A percentile compares a stretch with the other conserved stretches of the same genome.
Evolutionary conservation across 2,797 vertebrate species (phyloP).

Genomic region (Rhincodon typus): DNA sequence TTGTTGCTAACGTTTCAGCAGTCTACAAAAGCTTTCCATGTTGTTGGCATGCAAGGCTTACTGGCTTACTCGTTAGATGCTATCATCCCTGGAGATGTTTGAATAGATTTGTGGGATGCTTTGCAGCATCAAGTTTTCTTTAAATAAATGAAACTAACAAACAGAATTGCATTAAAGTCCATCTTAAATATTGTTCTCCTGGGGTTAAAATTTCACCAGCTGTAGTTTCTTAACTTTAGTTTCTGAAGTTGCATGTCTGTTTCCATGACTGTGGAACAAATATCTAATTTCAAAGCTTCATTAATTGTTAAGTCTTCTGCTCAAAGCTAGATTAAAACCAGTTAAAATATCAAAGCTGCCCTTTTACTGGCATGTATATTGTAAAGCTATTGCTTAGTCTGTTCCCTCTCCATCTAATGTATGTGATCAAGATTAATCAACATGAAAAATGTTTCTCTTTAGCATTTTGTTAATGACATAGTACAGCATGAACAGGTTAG

Average conservation of each 20-base stretch:
- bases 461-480: background rate
- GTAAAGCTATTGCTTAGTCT: background rate
- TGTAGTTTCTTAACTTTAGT: slow-evolving; percentile 45
- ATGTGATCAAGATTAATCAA: background rate
- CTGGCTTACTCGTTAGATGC: slow-evolving; percentile 14
- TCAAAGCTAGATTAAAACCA: slow-evolving; percentile 43
- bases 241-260: slow-evolving; percentile 44
- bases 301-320: slow-evolving; percentile 44
- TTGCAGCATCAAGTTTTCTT: slow-evolving; percentile 35
- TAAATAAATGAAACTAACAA: slow-evolving; percentile 39
- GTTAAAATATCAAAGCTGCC: slow-evolving; percentile 37
- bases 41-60: slow-evolving; percentile 10
- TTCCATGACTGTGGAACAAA: slow-evolving; percentile 44
- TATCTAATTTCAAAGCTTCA: slow-evolving; percentile 47
- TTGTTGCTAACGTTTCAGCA: background rate
- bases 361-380: background rate
- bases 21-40: background rate
- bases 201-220: slow-evolving; percentile 39
- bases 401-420: background rate
- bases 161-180: slow-evolving; percentile 42
- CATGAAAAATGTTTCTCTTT: background rate
- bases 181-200: slow-evolving; percentile 43
- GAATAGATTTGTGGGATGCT: slow-evolving; percentile 19
- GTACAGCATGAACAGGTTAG: background rate
- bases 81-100: slow-evolving; percentile 18